Conservation (phyloP, 2,113 vertebrate genomes). For the Sterrhoptilus dennistouni region DNA sequence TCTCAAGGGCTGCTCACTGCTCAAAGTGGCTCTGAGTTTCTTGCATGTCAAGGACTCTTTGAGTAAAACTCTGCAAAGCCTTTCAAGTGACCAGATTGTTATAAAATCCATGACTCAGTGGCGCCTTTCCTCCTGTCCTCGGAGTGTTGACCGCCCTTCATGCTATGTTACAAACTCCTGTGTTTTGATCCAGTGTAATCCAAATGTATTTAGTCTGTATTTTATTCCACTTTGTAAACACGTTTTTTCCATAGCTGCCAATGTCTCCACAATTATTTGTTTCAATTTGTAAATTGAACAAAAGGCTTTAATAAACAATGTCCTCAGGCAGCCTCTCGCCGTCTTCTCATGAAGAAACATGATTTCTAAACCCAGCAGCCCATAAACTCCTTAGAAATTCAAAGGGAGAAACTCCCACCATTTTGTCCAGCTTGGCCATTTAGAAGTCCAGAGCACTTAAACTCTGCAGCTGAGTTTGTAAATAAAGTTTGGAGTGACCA, state of each 20-base stretch:
- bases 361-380: constrained; percentile 22
- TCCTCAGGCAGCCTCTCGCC: constrained; percentile 64
- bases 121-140: constrained; percentile 64
- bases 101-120: constrained; percentile 57
- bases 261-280: constrained; percentile 79
- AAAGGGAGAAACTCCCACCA: constrained; percentile 6
- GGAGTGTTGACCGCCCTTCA: neutral
- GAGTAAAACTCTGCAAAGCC: neutral
- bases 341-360: constrained; percentile 17
- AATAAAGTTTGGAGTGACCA: neutral
- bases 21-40: neutral
- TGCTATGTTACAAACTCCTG: constrained; percentile 44
- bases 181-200: constrained; percentile 69
- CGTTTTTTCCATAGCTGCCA: constrained; percentile 78
- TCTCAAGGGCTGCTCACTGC: neutral
- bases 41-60: neutral
- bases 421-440: constrained; percentile 33
- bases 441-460: constrained; percentile 28
- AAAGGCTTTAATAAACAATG: constrained; percentile 78
- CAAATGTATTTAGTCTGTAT: constrained; percentile 80
- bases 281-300: constrained; percentile 81
- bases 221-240: constrained; percentile 79
- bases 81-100: constrained; percentile 53
- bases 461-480: neutral
- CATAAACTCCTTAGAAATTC: constrained; percentile 14